These are phyloP conservation scores for Hypsibius dujardini DNA, from an alignment of 1,140 invertebrate genomes.

Conservation along the genomic window DNA sequence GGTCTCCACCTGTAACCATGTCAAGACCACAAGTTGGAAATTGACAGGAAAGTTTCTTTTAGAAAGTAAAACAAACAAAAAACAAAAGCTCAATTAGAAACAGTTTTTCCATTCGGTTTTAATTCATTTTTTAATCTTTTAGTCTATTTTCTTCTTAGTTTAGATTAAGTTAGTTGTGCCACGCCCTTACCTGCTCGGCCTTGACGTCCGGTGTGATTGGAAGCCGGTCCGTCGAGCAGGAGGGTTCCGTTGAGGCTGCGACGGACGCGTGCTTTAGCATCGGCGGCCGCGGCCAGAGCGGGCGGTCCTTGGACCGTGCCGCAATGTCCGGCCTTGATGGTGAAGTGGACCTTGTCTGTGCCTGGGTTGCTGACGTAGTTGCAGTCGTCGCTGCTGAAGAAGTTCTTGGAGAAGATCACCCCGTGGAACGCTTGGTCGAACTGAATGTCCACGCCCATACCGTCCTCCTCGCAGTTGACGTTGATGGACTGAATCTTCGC, in stretches of 20 bases:
- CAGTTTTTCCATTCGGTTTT: too few relatives aligned
- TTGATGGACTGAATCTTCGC: slow-evolving; percentile 72
- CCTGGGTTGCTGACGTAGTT: slow-evolving; percentile 17
- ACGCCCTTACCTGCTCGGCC: too few relatives aligned
- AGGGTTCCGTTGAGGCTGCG: not conserved
- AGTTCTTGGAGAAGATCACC: slow-evolving; percentile 76
- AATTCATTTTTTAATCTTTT: too few relatives aligned
- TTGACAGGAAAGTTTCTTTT: too few relatives aligned
- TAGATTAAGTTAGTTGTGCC: too few relatives aligned
- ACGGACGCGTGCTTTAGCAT: not conserved
- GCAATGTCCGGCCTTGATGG: slow-evolving; percentile 11
- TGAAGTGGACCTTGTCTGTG: not conserved
- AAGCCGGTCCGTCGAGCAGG: not conserved
- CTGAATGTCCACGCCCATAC: slow-evolving; percentile 82
- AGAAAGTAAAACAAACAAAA: too few relatives aligned
- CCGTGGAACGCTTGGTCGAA: slow-evolving; percentile 86
- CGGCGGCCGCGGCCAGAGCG: not conserved
- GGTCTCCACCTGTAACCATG: not conserved
- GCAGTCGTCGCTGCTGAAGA: slow-evolving; percentile 5
- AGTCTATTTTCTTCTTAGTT: too few relatives aligned
- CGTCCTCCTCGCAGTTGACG: slow-evolving; percentile 83
- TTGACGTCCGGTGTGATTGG: too few relatives aligned
- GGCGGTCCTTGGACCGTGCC: not conserved
- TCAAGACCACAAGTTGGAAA: too few relatives aligned
- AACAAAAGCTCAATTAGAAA: too few relatives aligned